Evolutionary conservation across 2,797 vertebrate genomes (phyloP).

Genomic region (Enoplosus armatus): DNA sequence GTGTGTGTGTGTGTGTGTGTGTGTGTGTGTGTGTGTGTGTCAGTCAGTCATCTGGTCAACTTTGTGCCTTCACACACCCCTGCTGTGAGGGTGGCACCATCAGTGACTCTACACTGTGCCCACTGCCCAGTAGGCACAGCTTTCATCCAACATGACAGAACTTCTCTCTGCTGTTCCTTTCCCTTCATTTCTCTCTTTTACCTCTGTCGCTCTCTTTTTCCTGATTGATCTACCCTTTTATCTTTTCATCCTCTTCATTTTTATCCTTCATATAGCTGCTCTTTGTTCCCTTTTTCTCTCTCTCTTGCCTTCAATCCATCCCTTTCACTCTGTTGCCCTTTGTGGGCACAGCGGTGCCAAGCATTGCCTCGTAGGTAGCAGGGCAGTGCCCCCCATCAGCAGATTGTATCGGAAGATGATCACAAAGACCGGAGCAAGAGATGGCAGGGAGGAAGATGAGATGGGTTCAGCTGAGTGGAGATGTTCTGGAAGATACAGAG

Average conservation of each 20-base stretch:
- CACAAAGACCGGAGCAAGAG: slow-evolving; percentile 35
- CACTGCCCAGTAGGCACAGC: slow-evolving; percentile 77
- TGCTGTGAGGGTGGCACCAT: slow-evolving; percentile 74
- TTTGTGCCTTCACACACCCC: slow-evolving; percentile 69
- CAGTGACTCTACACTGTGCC: slow-evolving; percentile 63
- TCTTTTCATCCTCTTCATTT: slow-evolving; percentile 64
- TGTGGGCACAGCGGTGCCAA: slow-evolving; percentile 60
- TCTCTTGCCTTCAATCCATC: slow-evolving; percentile 39
- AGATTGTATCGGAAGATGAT: slow-evolving; percentile 46
- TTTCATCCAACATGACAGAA: slow-evolving; percentile 78
- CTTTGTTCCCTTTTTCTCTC: slow-evolving; percentile 49
- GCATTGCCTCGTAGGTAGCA: slow-evolving; percentile 40
- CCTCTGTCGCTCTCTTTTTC: slow-evolving; percentile 52
- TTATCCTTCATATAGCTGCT: slow-evolving; percentile 51
- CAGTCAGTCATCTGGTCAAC: slow-evolving; percentile 68
- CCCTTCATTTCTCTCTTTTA: slow-evolving; percentile 52
- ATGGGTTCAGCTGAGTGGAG: slow-evolving; percentile 23
- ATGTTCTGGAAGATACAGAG: not conserved
- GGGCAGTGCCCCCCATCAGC: slow-evolving; percentile 50
- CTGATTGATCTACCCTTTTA: slow-evolving; percentile 63
- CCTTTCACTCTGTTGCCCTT: slow-evolving; percentile 52
- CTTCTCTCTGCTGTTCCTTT: slow-evolving; percentile 54
- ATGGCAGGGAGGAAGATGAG: slow-evolving; percentile 9
- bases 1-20: slow-evolving; percentile 30
- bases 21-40: slow-evolving; percentile 24